Conservation (phyloP, 2,888 invertebrate species). For the Nebria salina region DNA sequence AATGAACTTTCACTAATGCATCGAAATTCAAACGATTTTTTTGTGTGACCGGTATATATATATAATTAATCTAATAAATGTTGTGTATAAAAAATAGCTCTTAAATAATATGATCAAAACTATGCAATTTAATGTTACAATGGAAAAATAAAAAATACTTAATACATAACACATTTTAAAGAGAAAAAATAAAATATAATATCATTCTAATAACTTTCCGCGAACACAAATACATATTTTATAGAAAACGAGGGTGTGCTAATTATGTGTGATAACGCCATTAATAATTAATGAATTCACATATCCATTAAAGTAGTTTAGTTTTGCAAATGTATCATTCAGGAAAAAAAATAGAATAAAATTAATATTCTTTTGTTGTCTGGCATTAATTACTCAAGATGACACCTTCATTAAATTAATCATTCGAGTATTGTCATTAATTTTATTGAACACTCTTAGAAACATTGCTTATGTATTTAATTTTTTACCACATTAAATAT, state of each 20-base stretch:
- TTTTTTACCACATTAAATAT: too few species aligned
- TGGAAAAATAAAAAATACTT: neutral
- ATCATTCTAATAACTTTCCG: conserved; percentile 35
- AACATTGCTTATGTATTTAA: too few species aligned
- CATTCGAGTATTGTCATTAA: neutral
- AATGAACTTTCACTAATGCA: too few species aligned
- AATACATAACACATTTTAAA: conserved; percentile 5
- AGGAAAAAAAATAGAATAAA: neutral
- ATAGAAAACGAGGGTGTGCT: conserved; percentile 37
- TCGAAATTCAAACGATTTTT: too few species aligned
- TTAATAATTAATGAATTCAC: conserved; percentile 40
- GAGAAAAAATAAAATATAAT: conserved; percentile 24
- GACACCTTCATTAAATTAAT: neutral
- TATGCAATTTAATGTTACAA: too few species aligned
- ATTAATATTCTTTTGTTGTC: neutral
- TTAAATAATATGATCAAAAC: too few species aligned
- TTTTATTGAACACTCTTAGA: too few species aligned
- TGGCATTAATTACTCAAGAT: neutral
- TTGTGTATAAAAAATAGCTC: too few species aligned
- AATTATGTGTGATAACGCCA: conserved; percentile 31
- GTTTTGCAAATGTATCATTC: neutral
- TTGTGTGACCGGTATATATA: too few species aligned
- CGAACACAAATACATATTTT: conserved; percentile 36
- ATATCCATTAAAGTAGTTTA: neutral
- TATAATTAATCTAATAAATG: too few species aligned